Percentiles rank a stretch among this genome's conserved stretches.
Conservation (phyloP, 53 echinoderm and acorn worm genomes). For the Actinopyga echinites region DNA sequence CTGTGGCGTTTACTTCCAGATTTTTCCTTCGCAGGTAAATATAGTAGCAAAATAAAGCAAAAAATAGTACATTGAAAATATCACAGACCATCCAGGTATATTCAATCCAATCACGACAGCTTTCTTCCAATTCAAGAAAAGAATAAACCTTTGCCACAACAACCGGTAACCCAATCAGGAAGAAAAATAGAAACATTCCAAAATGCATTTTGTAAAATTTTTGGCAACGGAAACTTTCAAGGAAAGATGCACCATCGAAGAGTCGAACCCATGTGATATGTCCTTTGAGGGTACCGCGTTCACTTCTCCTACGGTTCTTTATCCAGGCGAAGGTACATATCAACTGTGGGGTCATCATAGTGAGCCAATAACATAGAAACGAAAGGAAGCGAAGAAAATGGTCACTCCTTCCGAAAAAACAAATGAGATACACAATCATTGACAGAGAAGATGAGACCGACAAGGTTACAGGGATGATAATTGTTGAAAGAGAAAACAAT, state of each 20-base stretch:
- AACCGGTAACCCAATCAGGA: background rate
- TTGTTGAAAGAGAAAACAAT: too few species aligned
- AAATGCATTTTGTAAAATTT: too few species aligned
- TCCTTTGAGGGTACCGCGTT: background rate
- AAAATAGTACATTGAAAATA: too few species aligned
- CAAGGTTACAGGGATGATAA: too few species aligned
- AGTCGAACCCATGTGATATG: background rate
- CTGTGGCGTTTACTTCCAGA: background rate
- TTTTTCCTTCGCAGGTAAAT: background rate
- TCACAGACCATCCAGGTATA: background rate
- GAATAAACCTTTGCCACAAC: background rate
- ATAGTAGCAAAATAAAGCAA: background rate
- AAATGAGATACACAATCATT: background rate
- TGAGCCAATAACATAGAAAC: background rate
- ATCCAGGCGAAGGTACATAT: background rate
- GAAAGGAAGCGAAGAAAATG: background rate
- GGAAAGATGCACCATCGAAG: background rate
- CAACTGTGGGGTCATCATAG: background rate
- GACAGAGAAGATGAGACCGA: background rate
- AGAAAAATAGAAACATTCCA: too few species aligned
- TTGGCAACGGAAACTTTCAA: background rate
- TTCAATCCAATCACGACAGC: too few species aligned
- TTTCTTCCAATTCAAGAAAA: background rate
- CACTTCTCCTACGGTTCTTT: background rate
- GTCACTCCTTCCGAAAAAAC: background rate